These are phyloP conservation scores for Clusia tigrina DNA, from an alignment of 2,888 invertebrate genomes.

Conservation along the genomic window DNA sequence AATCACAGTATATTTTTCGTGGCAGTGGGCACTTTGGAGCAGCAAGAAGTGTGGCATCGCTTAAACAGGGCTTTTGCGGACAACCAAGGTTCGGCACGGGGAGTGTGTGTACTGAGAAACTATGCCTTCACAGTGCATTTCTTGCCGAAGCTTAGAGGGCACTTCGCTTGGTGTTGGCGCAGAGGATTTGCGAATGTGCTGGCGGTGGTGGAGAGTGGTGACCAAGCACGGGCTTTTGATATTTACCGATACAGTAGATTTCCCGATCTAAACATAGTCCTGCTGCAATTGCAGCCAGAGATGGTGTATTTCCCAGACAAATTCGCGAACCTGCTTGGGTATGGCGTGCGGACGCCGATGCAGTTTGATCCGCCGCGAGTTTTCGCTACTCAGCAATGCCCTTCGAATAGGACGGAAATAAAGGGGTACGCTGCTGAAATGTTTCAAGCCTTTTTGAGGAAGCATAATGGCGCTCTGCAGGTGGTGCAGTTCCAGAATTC, in stretches of 20 bases:
- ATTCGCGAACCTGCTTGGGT: constrained; percentile 39
- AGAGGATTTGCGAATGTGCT: constrained; percentile 42
- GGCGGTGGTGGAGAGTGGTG: constrained; percentile 31
- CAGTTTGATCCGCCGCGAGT: constrained; percentile 46
- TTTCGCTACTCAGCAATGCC: constrained; percentile 28
- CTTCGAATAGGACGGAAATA: constrained; percentile 14
- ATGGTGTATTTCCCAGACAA: constrained; percentile 33
- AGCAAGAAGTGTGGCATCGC: constrained; percentile 37
- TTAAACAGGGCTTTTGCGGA: constrained; percentile 39
- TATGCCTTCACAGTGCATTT: not conserved
- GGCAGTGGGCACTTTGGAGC: constrained; percentile 35
- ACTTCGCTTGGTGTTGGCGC: constrained; percentile 48
- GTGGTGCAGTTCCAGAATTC: constrained; percentile 33
- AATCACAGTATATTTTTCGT: constrained; percentile 42
- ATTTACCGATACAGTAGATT: constrained; percentile 41
- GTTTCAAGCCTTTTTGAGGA: constrained; percentile 37
- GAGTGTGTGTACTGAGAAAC: constrained; percentile 36
- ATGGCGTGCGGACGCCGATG: constrained; percentile 36
- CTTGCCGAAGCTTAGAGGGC: constrained; percentile 31
- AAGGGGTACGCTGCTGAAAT: constrained; percentile 43
- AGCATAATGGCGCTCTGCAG: constrained; percentile 41
- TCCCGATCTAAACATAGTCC: constrained; percentile 24
- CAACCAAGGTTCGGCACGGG: constrained; percentile 38
- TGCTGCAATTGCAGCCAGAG: constrained; percentile 15
- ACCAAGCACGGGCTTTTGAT: constrained; percentile 3